These are phyloP conservation scores for Ranitomeya variabilis DNA, from an alignment of 2,113 vertebrate genomes.

Conservation along the genomic window DNA sequence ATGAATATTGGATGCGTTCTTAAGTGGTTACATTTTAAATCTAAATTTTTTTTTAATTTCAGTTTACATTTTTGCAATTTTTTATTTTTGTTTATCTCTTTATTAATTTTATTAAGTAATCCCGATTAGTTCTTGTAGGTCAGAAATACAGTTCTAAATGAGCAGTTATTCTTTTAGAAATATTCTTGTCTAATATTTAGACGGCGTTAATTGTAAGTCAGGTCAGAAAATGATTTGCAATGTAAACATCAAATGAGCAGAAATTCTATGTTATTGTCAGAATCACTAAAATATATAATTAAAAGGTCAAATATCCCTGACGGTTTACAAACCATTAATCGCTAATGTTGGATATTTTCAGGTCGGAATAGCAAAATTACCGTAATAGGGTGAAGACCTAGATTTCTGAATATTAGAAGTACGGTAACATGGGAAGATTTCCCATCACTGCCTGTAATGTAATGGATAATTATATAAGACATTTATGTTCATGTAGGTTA, in stretches of 20 bases:
- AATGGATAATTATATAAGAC: conserved; percentile 43
- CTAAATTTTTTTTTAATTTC: too few relatives aligned
- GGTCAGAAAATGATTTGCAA: conserved; percentile 17
- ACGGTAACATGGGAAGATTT: conserved; percentile 44
- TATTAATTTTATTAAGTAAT: neutral
- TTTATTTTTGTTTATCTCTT: neutral
- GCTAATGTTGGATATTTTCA: conserved; percentile 30
- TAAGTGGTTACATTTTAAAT: too few relatives aligned
- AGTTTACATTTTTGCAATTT: too few relatives aligned
- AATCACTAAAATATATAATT: neutral
- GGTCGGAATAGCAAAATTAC: conserved; percentile 21
- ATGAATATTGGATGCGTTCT: too few relatives aligned
- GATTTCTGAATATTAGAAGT: conserved; percentile 36
- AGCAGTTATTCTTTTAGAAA: neutral
- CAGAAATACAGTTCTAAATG: neutral
- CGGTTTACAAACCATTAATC: conserved; percentile 35
- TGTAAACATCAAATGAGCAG: conserved; percentile 23
- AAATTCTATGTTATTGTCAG: neutral
- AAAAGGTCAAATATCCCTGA: conserved; percentile 3
- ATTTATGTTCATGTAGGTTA: conserved; percentile 34
- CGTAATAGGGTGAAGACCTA: conserved; percentile 43
- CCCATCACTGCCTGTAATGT: conserved; percentile 30
- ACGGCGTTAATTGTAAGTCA: neutral
- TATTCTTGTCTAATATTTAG: neutral
- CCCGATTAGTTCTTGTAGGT: neutral